These are phyloP conservation scores for Patella ulyssiponensis DNA, from an alignment of 2,888 invertebrate genomes.

Conservation along the genomic window DNA sequence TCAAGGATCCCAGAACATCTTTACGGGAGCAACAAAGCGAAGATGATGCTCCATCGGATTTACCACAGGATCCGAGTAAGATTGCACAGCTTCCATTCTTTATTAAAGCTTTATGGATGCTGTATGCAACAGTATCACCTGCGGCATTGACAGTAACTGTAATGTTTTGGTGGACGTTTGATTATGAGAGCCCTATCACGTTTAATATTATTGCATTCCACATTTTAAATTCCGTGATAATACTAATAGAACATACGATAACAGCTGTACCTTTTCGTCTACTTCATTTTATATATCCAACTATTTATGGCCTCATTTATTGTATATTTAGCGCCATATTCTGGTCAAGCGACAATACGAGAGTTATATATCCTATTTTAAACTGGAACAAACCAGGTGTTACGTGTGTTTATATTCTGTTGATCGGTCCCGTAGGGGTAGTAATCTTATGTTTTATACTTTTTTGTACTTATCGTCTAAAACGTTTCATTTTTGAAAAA, in stretches of 20 bases:
- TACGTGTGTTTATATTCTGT: constrained; percentile 44
- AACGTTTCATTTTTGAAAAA: constrained; percentile 29
- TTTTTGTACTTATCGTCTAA: constrained; percentile 52
- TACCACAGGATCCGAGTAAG: neutral
- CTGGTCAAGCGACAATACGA: constrained; percentile 56
- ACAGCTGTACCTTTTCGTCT: constrained; percentile 59
- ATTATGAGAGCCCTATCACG: neutral
- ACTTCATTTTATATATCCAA: constrained; percentile 57
- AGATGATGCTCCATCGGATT: too few species aligned
- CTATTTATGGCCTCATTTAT: constrained; percentile 58
- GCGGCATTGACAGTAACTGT: constrained; percentile 58
- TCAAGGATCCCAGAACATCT: too few species aligned
- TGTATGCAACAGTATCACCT: constrained; percentile 50
- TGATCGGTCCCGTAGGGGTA: constrained; percentile 50
- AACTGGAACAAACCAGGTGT: constrained; percentile 62
- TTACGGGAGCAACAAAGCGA: too few species aligned
- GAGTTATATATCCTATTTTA: constrained; percentile 60
- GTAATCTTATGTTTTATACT: constrained; percentile 53
- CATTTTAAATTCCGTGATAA: constrained; percentile 58
- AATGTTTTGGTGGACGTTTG: constrained; percentile 57
- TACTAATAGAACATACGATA: constrained; percentile 57
- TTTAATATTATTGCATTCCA: constrained; percentile 58
- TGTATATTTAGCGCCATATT: constrained; percentile 59
- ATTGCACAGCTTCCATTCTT: neutral
- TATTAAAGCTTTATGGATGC: constrained; percentile 51